Evolutionary conservation across 2,888 invertebrate species (phyloP).

Genomic region (Acronicta aceris): DNA sequence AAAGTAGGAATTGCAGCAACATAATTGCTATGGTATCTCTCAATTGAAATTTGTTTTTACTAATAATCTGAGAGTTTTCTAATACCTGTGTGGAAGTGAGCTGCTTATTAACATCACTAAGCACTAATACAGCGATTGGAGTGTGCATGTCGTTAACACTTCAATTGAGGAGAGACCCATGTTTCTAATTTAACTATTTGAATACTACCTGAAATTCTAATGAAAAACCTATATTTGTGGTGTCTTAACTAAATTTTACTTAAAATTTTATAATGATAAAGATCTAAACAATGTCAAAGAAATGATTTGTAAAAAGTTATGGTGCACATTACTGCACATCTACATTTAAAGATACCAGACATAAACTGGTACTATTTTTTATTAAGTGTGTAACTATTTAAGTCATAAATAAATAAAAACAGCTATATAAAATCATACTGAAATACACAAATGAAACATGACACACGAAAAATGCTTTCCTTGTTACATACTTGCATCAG

Average conservation of each 20-base stretch:
- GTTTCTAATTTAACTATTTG: not conserved
- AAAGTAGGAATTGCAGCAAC: slow-evolving; percentile 10
- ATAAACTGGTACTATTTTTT: slow-evolving; percentile 23
- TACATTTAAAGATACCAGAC: slow-evolving; percentile 11
- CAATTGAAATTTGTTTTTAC: slow-evolving; percentile 32
- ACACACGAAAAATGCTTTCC: not conserved
- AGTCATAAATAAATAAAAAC: slow-evolving; percentile 38
- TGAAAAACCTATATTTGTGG: not conserved
- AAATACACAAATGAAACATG: not conserved
- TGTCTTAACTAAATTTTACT: not conserved
- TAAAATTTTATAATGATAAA: not conserved
- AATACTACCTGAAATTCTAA: not conserved
- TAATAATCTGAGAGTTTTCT: slow-evolving; percentile 35
- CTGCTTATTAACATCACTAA: slow-evolving; percentile 58
- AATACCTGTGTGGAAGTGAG: slow-evolving; percentile 44
- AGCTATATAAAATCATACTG: slow-evolving; percentile 17
- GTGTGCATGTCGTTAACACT: slow-evolving; percentile 59
- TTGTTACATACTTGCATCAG: not conserved
- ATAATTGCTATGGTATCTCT: slow-evolving; percentile 23
- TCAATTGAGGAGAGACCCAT: slow-evolving; percentile 34
- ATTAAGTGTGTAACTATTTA: slow-evolving; percentile 28
- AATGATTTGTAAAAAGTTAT: not conserved
- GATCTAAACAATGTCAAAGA: not conserved
- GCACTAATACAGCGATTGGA: slow-evolving; percentile 57
- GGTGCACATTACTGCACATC: slow-evolving; percentile 2